Evolutionary conservation across 2,888 invertebrate genomes (phyloP).

Genomic region (Neuroscelio doddi): DNA sequence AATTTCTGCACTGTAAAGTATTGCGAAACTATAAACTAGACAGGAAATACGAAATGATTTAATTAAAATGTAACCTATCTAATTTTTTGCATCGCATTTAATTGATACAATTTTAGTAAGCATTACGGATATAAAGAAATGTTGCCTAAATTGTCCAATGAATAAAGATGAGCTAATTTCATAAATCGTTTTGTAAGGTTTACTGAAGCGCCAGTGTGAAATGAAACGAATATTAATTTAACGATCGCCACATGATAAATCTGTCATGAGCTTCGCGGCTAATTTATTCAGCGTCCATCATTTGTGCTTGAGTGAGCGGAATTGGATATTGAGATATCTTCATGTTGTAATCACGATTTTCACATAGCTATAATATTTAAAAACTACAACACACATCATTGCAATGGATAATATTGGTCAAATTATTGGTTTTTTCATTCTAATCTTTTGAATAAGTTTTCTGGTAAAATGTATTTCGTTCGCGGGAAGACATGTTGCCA

Average conservation of each 20-base stretch:
- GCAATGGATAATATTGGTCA: too few relatives aligned
- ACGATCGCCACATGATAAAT: background rate
- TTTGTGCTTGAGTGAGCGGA: background rate
- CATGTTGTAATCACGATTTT: background rate
- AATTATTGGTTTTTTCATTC: too few relatives aligned
- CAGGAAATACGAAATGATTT: too few relatives aligned
- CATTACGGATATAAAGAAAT: constrained; percentile 1
- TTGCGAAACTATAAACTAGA: too few relatives aligned
- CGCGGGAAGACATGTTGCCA: too few relatives aligned
- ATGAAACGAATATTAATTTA: background rate
- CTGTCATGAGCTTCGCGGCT: constrained; percentile 1
- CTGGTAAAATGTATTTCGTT: too few relatives aligned
- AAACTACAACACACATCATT: too few relatives aligned
- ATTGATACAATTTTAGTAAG: background rate
- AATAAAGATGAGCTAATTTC: background rate
- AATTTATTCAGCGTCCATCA: constrained; percentile 3
- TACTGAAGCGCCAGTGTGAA: background rate
- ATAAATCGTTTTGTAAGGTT: background rate
- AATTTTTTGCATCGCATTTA: too few relatives aligned
- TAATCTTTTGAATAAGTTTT: too few relatives aligned
- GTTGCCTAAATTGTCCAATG: background rate
- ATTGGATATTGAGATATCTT: constrained; percentile 1
- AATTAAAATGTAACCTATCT: too few relatives aligned
- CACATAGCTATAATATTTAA: background rate
- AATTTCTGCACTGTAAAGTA: too few relatives aligned